A percentile compares a stretch with the other conserved stretches of the same genome.
Evolutionary conservation across 2,797 vertebrate species (phyloP).

Genomic region (Eurystomus glaucurus): DNA sequence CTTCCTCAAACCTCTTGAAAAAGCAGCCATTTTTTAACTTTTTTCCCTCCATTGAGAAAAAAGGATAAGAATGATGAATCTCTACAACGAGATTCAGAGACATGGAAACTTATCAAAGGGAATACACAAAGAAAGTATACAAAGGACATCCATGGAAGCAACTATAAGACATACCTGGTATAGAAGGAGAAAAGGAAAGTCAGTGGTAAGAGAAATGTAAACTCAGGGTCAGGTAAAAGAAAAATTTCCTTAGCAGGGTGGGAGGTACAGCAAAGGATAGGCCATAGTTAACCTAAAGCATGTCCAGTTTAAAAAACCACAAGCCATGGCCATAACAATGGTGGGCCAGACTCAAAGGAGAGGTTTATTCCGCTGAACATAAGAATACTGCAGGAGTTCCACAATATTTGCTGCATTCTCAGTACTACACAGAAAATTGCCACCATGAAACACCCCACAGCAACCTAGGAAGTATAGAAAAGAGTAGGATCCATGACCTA

Average conservation of each 20-base stretch:
- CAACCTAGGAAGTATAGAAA: not conserved
- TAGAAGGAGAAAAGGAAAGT: not conserved
- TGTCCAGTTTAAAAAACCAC: not conserved
- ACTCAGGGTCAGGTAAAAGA: not conserved
- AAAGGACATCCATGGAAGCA: not conserved
- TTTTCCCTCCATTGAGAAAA: not conserved
- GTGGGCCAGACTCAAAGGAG: not conserved
- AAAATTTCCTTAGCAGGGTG: not conserved
- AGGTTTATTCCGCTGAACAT: not conserved
- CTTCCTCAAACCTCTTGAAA: not conserved
- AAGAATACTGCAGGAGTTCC: not conserved
- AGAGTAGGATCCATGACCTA: not conserved
- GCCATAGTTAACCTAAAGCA: not conserved
- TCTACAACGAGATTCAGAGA: not conserved
- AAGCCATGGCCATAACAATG: not conserved
- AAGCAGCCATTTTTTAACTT: accelerated
- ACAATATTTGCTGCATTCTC: not conserved
- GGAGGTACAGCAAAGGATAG: not conserved
- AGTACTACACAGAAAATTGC: not conserved
- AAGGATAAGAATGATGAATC: not conserved
- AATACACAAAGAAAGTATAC: not conserved
- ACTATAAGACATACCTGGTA: not conserved
- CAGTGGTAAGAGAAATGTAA: not conserved
- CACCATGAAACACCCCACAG: not conserved
- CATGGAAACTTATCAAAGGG: not conserved